Percentiles rank a stretch among this genome's conserved stretches.
phyloP scores from a whole-genome alignment of 2,888 invertebrate species.

The Idaea straminata region DNA sequence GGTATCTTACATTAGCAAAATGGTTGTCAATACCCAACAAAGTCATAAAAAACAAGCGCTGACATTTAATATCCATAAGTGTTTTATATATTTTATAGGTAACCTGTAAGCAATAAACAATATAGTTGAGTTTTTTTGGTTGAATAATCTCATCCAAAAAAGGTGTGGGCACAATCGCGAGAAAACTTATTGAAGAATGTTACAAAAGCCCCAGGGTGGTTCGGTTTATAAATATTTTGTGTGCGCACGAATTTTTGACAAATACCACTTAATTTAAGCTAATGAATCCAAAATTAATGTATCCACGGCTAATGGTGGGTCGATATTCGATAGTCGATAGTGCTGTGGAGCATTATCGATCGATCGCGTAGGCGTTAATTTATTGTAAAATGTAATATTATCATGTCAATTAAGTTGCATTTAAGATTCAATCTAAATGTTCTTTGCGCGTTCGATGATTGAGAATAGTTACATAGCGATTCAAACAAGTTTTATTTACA shows the following conservation, averaged over 20 bases:
- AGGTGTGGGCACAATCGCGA: conserved; percentile 49
- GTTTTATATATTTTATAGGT: conserved; percentile 49
- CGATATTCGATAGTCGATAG: conserved; percentile 31
- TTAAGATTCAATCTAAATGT: conserved; percentile 28
- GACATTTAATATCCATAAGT: conserved; percentile 59
- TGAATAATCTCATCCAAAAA: conserved; percentile 39
- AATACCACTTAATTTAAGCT: conserved; percentile 78
- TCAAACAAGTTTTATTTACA: conserved; percentile 5
- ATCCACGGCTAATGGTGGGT: conserved; percentile 56
- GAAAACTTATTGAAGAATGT: conserved; percentile 56
- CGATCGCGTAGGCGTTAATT: conserved; percentile 40
- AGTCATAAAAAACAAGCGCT: conserved; percentile 60
- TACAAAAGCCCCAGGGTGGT: conserved; percentile 52
- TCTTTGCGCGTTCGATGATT: conserved; percentile 12
- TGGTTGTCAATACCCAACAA: conserved; percentile 56
- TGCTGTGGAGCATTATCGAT: conserved; percentile 34
- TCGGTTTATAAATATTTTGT: conserved; percentile 72
- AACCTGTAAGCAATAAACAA: conserved; percentile 49
- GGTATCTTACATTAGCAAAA: conserved; percentile 65
- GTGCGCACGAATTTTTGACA: conserved; percentile 69
- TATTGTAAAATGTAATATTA: conserved; percentile 42
- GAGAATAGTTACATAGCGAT: conserved; percentile 2
- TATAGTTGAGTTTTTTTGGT: conserved; percentile 41
- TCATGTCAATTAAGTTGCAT: conserved; percentile 32
- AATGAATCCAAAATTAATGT: conserved; percentile 74